Percentiles rank a stretch among this genome's conserved stretches.
Conservation (phyloP, 2,888 invertebrate genomes). For the Heteromurus nitidus region DNA sequence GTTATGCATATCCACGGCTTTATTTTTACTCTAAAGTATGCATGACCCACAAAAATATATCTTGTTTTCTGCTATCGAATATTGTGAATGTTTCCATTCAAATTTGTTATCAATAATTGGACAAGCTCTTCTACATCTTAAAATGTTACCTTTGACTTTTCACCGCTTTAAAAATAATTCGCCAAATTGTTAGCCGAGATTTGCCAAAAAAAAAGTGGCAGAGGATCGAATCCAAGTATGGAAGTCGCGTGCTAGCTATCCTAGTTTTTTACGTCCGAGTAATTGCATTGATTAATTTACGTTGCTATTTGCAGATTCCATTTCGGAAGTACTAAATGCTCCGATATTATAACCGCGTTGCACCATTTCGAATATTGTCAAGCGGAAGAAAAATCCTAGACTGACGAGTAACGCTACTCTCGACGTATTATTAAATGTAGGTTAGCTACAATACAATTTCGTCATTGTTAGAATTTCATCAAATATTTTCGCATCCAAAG, state of each 20-base stretch:
- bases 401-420: slow-evolving; percentile 35
- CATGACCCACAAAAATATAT: too few relatives aligned
- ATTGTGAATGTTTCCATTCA: too few relatives aligned
- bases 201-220: background rate
- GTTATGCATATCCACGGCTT: too few relatives aligned
- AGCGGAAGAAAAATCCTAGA: slow-evolving; percentile 28
- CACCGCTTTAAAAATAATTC: background rate
- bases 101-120: too few relatives aligned
- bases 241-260: background rate
- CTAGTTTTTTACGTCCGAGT: too few relatives aligned
- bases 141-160: background rate
- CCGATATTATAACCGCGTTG: background rate
- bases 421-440: slow-evolving; percentile 14
- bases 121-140: too few relatives aligned
- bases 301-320: background rate
- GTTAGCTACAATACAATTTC: too few relatives aligned
- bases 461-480: too few relatives aligned
- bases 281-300: too few relatives aligned
- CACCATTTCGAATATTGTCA: background rate
- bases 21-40: too few relatives aligned
- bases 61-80: too few relatives aligned
- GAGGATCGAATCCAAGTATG: background rate
- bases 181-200: background rate
- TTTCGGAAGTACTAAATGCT: background rate
- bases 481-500: slow-evolving; percentile 54